Conservation (phyloP, 1,140 invertebrate genomes). For the Nixonia krombeini region DNA sequence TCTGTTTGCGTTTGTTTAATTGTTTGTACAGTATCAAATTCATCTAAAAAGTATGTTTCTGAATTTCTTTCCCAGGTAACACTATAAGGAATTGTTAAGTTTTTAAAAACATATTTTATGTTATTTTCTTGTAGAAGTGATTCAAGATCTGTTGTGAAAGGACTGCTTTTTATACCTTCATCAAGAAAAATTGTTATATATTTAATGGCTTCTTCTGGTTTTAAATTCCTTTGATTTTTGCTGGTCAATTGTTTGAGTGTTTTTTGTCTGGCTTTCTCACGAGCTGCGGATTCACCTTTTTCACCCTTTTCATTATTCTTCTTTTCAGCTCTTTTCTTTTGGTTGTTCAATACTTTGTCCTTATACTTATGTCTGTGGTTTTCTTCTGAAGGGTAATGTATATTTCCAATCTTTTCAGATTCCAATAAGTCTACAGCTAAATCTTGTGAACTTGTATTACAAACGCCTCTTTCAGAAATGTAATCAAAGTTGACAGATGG, state of each 20-base stretch:
- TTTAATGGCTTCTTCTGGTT: conserved; percentile 74
- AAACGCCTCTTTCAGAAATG: background rate
- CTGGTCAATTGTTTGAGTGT: conserved; percentile 52
- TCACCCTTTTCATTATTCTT: conserved; percentile 13
- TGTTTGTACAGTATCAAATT: conserved; percentile 49
- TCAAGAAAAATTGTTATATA: conserved; percentile 71
- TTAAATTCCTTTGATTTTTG: conserved; percentile 59
- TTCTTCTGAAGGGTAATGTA: too few relatives aligned
- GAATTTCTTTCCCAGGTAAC: conserved; percentile 70
- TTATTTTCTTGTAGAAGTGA: conserved; percentile 43
- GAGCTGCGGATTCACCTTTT: conserved; percentile 15
- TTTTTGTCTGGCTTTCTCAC: conserved; percentile 57
- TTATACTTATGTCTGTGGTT: conserved; percentile 1
- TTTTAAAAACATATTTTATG: conserved; percentile 53
- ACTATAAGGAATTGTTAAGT: conserved; percentile 59
- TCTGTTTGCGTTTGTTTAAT: conserved; percentile 36
- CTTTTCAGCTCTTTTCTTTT: conserved; percentile 5
- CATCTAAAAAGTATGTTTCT: conserved; percentile 51
- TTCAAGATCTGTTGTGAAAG: conserved; percentile 55
- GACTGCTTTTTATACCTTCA: conserved; percentile 53
- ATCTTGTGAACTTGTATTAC: conserved; percentile 1
- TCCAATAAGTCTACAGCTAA: background rate
- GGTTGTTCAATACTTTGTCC: conserved; percentile 6
- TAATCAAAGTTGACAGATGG: conserved; percentile 44
- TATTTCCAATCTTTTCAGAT: too few relatives aligned